Conservation (phyloP, 1,140 invertebrate genomes). For the Aphidius gifuensis region DNA sequence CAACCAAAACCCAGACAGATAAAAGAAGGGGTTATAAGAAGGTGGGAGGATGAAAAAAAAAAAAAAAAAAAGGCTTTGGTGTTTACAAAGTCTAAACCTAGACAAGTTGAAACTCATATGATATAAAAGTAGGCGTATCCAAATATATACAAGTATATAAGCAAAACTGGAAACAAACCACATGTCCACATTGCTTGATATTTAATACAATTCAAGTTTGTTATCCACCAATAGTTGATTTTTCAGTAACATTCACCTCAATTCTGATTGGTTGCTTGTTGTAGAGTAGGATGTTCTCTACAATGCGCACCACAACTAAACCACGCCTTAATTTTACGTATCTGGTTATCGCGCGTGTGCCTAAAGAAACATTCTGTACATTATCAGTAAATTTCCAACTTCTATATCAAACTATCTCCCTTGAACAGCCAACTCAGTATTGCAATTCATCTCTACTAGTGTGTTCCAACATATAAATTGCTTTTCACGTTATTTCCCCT, state of each 20-base stretch:
- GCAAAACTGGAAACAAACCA: conserved; percentile 5
- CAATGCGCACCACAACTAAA: conserved; percentile 15
- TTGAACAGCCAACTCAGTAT: too few relatives aligned
- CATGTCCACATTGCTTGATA: background rate
- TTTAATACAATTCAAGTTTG: background rate
- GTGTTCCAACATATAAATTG: too few relatives aligned
- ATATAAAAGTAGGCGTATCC: conserved; percentile 14
- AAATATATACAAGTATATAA: background rate
- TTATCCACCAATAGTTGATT: conserved; percentile 11
- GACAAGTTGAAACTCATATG: too few relatives aligned
- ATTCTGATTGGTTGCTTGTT: conserved; percentile 14
- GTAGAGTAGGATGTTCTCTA: conserved; percentile 13
- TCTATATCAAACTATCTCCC: background rate
- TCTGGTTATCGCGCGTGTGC: conserved; percentile 12
- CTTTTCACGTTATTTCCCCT: too few relatives aligned
- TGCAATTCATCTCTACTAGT: too few relatives aligned
- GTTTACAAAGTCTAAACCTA: too few relatives aligned
- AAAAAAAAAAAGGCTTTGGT: too few relatives aligned
- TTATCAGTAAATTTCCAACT: background rate
- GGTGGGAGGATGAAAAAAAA: too few relatives aligned
- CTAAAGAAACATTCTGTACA: background rate
- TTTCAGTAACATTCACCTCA: conserved; percentile 2
- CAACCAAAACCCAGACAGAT: too few relatives aligned
- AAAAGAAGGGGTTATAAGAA: too few relatives aligned
- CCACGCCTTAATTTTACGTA: conserved; percentile 14